Base-by-base conservation (phyloP, 2,113 vertebrate species). In the Macrotis lagotis region DNA sequence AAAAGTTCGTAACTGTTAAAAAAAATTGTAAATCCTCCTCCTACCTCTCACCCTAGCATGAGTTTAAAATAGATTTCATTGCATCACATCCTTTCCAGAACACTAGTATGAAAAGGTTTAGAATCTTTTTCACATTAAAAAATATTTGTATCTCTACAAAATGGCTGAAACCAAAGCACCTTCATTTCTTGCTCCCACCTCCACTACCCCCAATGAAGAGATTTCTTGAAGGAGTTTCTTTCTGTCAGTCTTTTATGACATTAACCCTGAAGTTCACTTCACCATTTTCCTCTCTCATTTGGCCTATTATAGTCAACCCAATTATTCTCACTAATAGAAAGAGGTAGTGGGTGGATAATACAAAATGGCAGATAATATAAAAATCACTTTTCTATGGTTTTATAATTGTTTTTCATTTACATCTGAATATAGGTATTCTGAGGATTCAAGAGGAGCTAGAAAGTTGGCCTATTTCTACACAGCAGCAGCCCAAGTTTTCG, bases 31-130 rank as follows among this genome's bases (percentile, higher is more conserved):
- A 88, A 90, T 89, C 89, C 95, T 95, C 92, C 59, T 94, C 59
- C 66, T 94, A 92, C 91, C 59, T 94, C 59, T 55, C 93, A 92
- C 51, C 51, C 37, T 83, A 53, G 28, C 91, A 95, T 8, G 94
- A 59, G 93, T 93, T 94, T 94, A 97, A 97, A 96, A 94, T 88
- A 97, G 89, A 49, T 96, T 94, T 91, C 89, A 52, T 92, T 95
- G 93, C 91, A 95, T 90, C 88, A 51, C 48, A 95, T 90, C 92
- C 91, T 94, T 94, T 95, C 74, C 74, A 95, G 96, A 94, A 12
- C 28, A 97, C 91, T 28, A 53, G 53, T 90, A 92, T 48, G 49
- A 51, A 91, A 91, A 91, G n/a, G 1, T 89, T 37, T 47, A 50
- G 59, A 28, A 91, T 90, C 51, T 44, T 50, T n/a, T 91, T 52